phyloP scores from a whole-genome alignment of 2,797 vertebrate genomes.

The Propithecus perrieri region DNA sequence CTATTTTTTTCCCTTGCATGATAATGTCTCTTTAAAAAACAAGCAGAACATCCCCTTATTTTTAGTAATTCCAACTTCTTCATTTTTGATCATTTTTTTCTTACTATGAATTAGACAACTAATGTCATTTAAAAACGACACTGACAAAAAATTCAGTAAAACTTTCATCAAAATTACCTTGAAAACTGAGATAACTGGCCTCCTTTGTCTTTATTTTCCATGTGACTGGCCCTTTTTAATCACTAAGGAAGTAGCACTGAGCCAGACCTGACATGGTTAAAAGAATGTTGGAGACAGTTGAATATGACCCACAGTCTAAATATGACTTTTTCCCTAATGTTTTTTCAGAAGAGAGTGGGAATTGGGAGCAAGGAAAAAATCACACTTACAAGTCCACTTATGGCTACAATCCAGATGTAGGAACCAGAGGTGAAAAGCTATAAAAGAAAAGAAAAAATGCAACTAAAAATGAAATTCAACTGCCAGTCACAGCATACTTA shows the following conservation, averaged over 20 bases:
- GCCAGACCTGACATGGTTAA: neutral
- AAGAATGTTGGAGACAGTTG: neutral
- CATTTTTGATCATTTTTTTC: conserved; percentile 25
- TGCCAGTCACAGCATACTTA: neutral
- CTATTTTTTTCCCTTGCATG: neutral
- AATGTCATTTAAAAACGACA: conserved; percentile 35
- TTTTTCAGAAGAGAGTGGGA: neutral
- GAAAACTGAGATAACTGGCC: neutral
- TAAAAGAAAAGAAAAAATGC: conserved; percentile 79
- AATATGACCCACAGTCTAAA: neutral
- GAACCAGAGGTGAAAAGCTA: conserved; percentile 96
- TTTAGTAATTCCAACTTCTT: conserved; percentile 38
- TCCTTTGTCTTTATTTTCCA: neutral
- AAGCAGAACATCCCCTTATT: conserved; percentile 20
- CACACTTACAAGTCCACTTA: conserved; percentile 96
- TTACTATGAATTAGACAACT: neutral
- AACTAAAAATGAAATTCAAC: conserved; percentile 73
- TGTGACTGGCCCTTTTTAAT: neutral
- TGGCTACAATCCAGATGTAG: conserved; percentile 95
- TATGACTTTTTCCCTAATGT: neutral
- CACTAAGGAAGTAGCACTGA: neutral
- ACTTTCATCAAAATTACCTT: conserved; percentile 9
- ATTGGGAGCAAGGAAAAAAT: neutral
- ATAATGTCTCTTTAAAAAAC: neutral
- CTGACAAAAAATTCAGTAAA: neutral